phyloP scores from a whole-genome alignment of 2,797 vertebrate genomes.

The Heteromormyrus szaboi region DNA sequence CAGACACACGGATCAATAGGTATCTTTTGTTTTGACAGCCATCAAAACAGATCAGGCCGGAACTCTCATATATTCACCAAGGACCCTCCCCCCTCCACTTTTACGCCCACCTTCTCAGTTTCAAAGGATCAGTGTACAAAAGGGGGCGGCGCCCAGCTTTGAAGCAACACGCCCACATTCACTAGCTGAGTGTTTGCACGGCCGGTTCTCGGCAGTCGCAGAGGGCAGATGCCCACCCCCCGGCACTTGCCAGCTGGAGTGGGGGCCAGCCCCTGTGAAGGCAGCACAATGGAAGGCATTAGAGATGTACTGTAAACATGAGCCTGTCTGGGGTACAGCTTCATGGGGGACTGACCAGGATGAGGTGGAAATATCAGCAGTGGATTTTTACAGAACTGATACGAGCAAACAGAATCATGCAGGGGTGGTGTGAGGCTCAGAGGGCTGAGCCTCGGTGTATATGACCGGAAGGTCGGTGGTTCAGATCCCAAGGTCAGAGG shows the following conservation, averaged over 20 bases:
- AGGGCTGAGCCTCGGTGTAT: background rate
- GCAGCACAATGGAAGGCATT: background rate
- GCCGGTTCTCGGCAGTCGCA: background rate
- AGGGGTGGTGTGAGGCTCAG: background rate
- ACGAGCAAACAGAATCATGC: background rate
- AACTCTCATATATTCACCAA: background rate
- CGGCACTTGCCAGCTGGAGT: background rate
- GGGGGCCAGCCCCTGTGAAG: background rate
- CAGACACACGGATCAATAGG: background rate
- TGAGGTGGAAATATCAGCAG: background rate
- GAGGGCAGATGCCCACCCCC: background rate
- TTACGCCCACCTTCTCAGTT: background rate
- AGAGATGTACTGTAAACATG: background rate
- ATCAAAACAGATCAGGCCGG: background rate
- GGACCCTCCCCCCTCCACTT: background rate
- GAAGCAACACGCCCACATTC: background rate
- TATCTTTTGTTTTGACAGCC: constrained; percentile 1
- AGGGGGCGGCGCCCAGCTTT: background rate
- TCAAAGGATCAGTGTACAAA: background rate
- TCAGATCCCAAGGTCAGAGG: background rate
- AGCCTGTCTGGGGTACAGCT: background rate
- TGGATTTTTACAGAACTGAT: background rate
- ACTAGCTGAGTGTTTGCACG: background rate
- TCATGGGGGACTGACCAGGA: background rate
- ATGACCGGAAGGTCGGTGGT: background rate